phyloP scores from a whole-genome alignment of 2,888 invertebrate species.

The Thera britannica region DNA sequence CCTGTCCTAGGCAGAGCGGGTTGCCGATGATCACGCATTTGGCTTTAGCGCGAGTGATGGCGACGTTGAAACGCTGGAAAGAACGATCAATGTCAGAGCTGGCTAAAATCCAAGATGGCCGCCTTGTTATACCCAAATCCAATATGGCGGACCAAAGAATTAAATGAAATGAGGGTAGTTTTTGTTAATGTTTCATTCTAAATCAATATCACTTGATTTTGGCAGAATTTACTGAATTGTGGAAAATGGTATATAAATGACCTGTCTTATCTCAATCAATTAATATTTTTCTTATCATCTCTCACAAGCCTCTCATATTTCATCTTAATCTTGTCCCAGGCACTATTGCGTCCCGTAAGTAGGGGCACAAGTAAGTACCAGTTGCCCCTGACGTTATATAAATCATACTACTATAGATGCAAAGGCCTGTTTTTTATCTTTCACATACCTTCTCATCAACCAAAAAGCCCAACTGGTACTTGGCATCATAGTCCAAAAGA shows the following conservation, averaged over 20 bases:
- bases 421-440: neutral
- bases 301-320: too few species aligned
- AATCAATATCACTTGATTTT: too few species aligned
- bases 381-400: too few species aligned
- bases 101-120: neutral
- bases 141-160: neutral
- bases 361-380: too few species aligned
- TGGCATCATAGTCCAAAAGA: constrained; percentile 81
- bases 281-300: too few species aligned
- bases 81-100: neutral
- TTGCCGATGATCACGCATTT: constrained; percentile 86
- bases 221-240: too few species aligned
- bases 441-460: constrained; percentile 70
- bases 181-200: neutral
- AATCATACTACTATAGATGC: too few species aligned
- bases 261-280: too few species aligned
- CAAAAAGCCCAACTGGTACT: constrained; percentile 84
- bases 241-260: too few species aligned
- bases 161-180: neutral
- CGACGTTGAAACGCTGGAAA: constrained; percentile 46
- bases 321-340: too few species aligned
- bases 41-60: constrained; percentile 89
- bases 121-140: neutral
- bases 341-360: too few species aligned
- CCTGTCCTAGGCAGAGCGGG: constrained; percentile 69